A percentile compares a stretch with the other conserved stretches of the same genome.
phyloP scores from a whole-genome alignment of 2,113 vertebrate genomes.

The Oreochromis aureus region DNA sequence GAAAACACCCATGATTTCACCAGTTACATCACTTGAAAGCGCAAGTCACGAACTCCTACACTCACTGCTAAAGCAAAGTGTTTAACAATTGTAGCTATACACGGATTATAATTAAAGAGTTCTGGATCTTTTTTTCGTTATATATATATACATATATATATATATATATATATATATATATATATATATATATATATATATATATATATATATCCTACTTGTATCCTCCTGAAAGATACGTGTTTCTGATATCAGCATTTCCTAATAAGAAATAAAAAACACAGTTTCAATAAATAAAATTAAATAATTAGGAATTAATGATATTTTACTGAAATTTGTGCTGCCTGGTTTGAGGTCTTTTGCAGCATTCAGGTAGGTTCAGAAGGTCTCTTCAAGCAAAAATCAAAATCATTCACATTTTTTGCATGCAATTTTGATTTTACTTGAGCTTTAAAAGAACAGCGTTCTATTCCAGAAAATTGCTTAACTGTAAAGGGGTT shows the following conservation, averaged over 20 bases:
- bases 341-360: neutral
- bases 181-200: neutral
- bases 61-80: neutral
- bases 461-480: neutral
- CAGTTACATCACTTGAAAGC: neutral
- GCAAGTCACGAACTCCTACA: neutral
- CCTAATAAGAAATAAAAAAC: neutral
- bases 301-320: neutral
- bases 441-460: neutral
- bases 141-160: neutral
- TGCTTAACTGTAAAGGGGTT: neutral
- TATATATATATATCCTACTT: neutral
- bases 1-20: neutral
- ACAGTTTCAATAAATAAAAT: neutral
- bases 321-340: neutral
- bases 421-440: neutral
- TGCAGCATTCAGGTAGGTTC: neutral
- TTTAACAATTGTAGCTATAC: neutral
- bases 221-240: neutral
- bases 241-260: neutral
- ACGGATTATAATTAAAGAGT: neutral
- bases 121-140: neutral
- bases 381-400: neutral
- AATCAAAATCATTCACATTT: neutral
- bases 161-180: neutral